A percentile compares a stretch with the other conserved stretches of the same genome.
phyloP scores from a whole-genome alignment of 1,140 invertebrate genomes.

The Epicauta chinensis region DNA sequence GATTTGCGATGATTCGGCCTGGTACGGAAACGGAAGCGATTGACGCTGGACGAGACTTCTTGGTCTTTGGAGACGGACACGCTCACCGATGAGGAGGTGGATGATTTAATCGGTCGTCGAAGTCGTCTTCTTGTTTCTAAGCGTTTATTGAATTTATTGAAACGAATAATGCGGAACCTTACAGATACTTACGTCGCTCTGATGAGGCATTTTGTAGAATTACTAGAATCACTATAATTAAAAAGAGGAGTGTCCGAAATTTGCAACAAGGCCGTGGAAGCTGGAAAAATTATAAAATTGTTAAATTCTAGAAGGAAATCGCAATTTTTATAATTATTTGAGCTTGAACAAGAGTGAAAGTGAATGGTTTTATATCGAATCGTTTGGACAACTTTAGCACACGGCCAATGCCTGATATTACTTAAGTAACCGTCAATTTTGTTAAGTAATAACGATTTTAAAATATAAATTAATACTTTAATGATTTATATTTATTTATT shows the following conservation, averaged over 20 bases:
- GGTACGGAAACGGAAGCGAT: constrained; percentile 61
- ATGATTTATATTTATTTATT: too few relatives aligned
- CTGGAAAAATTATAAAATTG: constrained; percentile 17
- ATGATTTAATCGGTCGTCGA: constrained; percentile 41
- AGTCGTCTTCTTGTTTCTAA: constrained; percentile 49
- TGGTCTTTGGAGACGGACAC: constrained; percentile 51
- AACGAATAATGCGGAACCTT: constrained; percentile 7
- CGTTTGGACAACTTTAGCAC: not conserved
- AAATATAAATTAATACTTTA: too few relatives aligned
- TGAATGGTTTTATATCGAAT: not conserved
- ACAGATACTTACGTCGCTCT: constrained; percentile 25
- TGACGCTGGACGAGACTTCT: constrained; percentile 57
- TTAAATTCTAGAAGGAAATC: constrained; percentile 1
- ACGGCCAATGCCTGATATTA: not conserved
- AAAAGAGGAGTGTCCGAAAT: constrained; percentile 28
- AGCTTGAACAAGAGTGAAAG: not conserved
- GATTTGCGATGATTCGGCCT: constrained; percentile 47
- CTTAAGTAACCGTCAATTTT: too few relatives aligned
- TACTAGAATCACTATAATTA: constrained; percentile 26
- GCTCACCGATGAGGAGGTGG: constrained; percentile 23
- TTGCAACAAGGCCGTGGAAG: constrained; percentile 32
- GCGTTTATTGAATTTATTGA: too few relatives aligned
- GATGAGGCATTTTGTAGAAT: constrained; percentile 27
- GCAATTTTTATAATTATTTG: not conserved
- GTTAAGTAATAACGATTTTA: not conserved